These are phyloP conservation scores for Cistogaster globosa DNA, from an alignment of 2,888 invertebrate species.

Conservation along the genomic window DNA sequence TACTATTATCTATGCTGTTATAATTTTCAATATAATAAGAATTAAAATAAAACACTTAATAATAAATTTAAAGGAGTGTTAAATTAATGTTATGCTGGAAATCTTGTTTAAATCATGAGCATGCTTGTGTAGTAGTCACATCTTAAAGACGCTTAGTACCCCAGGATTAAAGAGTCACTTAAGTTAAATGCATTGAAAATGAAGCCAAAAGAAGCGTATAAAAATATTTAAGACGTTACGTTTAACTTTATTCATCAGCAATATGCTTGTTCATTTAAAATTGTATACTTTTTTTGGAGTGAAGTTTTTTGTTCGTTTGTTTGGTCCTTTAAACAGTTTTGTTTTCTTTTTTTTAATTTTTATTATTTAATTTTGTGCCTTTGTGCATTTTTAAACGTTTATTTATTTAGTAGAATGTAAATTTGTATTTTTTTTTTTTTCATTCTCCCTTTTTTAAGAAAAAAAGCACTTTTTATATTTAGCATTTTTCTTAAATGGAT, in stretches of 20 bases:
- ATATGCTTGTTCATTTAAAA: constrained; percentile 65
- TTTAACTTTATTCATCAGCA: constrained; percentile 60
- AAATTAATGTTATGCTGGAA: not conserved
- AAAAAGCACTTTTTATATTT: not conserved
- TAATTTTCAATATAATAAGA: too few relatives aligned
- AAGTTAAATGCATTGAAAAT: constrained; percentile 82
- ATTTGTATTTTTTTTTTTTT: constrained; percentile 33
- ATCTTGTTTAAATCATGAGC: not conserved
- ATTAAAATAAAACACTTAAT: not conserved
- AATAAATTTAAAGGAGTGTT: not conserved
- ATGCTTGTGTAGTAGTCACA: constrained; percentile 34
- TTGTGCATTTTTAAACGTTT: constrained; percentile 74
- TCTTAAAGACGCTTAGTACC: constrained; percentile 79
- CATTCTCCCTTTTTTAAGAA: not conserved
- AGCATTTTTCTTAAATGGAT: constrained; percentile 60
- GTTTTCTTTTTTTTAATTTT: constrained; percentile 75
- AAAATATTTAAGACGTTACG: constrained; percentile 66
- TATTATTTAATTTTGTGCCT: constrained; percentile 81
- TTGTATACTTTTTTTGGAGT: constrained; percentile 46
- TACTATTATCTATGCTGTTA: not conserved
- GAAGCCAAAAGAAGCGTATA: constrained; percentile 79
- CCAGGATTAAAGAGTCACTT: constrained; percentile 82
- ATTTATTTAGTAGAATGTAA: constrained; percentile 71
- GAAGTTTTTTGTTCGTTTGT: constrained; percentile 20
- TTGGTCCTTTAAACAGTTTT: constrained; percentile 46